Evolutionary conservation across 2,113 vertebrate species (phyloP).

Genomic region (Rattus norvegicus): GRCr8 NC_086028.1:11169001-11169500

Average conservation of each 20-base stretch:
- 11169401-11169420: fast-evolving
- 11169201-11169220: background rate
- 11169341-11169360: background rate
- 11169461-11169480: background rate
- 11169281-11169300: background rate
- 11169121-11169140: background rate
- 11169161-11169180: background rate
- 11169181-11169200: background rate
- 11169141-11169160: background rate
- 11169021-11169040: background rate
- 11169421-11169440: background rate
- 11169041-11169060: background rate
- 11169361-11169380: background rate
- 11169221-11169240: no score
- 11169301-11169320: background rate
- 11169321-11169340: background rate
- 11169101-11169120: no score
- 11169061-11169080: background rate
- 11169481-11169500: background rate
- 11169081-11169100: no score
- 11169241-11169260: background rate
- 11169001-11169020: background rate
- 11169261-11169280: background rate
- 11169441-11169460: background rate
- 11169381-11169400: fast-evolving